phyloP scores from a whole-genome alignment of 2,888 invertebrate genomes.

The Encarsia formosa region DNA sequence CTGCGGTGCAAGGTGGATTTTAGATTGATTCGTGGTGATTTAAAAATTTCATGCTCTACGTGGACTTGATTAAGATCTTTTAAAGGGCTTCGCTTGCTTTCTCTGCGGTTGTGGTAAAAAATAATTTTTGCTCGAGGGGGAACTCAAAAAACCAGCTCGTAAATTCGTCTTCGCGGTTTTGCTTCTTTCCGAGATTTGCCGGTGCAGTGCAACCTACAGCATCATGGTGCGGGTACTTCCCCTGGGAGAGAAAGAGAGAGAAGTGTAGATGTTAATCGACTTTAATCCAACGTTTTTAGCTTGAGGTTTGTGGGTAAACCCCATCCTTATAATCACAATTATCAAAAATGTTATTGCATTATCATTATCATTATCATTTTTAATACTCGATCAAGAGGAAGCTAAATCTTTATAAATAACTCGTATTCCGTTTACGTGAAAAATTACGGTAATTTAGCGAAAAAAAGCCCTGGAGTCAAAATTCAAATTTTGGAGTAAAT shows the following conservation, averaged over 20 bases:
- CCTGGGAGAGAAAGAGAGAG: not conserved
- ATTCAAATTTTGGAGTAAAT: too few species aligned
- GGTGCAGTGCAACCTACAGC: too few species aligned
- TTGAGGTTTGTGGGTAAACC: slow-evolving; percentile 18
- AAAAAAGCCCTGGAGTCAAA: too few species aligned
- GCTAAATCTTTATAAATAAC: too few species aligned
- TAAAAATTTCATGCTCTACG: slow-evolving; percentile 22
- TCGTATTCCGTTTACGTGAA: too few species aligned
- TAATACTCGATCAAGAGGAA: too few species aligned
- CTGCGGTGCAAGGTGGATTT: slow-evolving; percentile 1
- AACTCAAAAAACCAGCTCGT: slow-evolving; percentile 21
- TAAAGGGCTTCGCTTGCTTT: slow-evolving; percentile 17
- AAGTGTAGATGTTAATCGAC: slow-evolving; percentile 23
- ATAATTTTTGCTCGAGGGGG: slow-evolving; percentile 13
- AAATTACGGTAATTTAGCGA: too few species aligned
- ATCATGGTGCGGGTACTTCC: not conserved
- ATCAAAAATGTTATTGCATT: slow-evolving; percentile 19
- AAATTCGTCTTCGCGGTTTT: slow-evolving; percentile 26
- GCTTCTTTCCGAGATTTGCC: slow-evolving; percentile 22
- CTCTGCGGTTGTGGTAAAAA: slow-evolving; percentile 26
- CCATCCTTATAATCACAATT: slow-evolving; percentile 16
- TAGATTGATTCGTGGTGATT: slow-evolving; percentile 18
- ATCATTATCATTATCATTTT: slow-evolving; percentile 10
- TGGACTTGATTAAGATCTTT: slow-evolving; percentile 27
- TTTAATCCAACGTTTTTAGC: slow-evolving; percentile 4